These are phyloP conservation scores for Oligia strigilis DNA, from an alignment of 2,888 invertebrate genomes.

Conservation along the genomic window DNA sequence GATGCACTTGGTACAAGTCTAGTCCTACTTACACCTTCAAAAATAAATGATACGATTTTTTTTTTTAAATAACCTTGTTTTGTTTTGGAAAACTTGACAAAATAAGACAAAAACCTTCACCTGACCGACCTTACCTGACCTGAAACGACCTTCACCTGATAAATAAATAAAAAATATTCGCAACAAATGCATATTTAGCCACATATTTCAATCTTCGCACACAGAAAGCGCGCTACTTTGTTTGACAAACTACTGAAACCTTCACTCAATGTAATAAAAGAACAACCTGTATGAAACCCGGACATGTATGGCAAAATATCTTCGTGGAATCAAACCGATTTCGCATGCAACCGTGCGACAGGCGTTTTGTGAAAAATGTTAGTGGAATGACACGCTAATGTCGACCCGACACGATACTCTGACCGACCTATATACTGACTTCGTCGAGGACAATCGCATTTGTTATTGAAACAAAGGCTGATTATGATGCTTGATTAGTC, in stretches of 20 bases:
- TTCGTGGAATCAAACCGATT: slow-evolving; percentile 78
- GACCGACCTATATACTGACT: slow-evolving; percentile 79
- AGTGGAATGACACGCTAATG: slow-evolving; percentile 83
- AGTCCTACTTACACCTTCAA: neutral
- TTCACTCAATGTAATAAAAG: slow-evolving; percentile 21
- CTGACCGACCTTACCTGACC: no score
- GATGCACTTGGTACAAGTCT: neutral
- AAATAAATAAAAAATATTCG: no score
- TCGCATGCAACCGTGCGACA: slow-evolving; percentile 80
- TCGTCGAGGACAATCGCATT: slow-evolving; percentile 26
- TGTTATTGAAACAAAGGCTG: slow-evolving; percentile 35
- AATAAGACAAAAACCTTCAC: no score
- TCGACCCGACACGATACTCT: slow-evolving; percentile 76
- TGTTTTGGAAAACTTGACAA: neutral
- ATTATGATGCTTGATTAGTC: slow-evolving; percentile 13
- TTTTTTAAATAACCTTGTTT: neutral
- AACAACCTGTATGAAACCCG: slow-evolving; percentile 65
- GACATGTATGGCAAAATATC: slow-evolving; percentile 77
- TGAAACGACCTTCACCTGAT: no score
- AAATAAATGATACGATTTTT: no score
- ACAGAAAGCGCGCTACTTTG: neutral
- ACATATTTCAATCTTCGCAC: neutral
- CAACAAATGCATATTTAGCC: neutral
- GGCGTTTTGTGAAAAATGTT: slow-evolving; percentile 82
- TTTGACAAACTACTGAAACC: neutral